Conservation (phyloP, 2,797 vertebrate species). For the Tauraco hartlaubi region DNA sequence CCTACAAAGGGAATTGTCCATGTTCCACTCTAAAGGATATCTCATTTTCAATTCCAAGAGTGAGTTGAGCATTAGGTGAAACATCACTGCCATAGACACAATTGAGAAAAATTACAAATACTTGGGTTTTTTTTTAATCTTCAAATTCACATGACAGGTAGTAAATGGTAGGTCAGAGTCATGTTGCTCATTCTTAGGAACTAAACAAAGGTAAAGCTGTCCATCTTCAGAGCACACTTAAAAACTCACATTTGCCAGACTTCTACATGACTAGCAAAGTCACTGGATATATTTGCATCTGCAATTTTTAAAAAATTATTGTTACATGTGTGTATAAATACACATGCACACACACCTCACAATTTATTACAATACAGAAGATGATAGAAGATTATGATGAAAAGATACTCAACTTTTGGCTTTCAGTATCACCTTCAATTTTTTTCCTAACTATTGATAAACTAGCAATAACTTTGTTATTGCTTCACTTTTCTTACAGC, state of each 20-base stretch:
- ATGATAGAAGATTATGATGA: not conserved
- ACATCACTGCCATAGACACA: not conserved
- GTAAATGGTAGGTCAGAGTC: not conserved
- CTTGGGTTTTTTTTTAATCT: not conserved
- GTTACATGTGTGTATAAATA: not conserved
- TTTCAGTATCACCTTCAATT: not conserved
- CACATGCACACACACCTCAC: fast-evolving
- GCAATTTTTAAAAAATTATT: not conserved
- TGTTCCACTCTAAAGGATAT: not conserved
- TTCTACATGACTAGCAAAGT: not conserved
- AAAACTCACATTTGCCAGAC: not conserved
- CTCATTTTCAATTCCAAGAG: not conserved
- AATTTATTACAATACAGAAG: not conserved
- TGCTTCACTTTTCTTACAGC: not conserved
- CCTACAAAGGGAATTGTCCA: not conserved
- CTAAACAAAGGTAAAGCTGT: not conserved
- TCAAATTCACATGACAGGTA: not conserved
- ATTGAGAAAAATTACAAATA: not conserved
- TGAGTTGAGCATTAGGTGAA: not conserved
- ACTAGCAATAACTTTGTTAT: not conserved
- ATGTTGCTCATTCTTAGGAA: not conserved
- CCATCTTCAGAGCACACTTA: not conserved
- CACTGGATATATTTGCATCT: not conserved
- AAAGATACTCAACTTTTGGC: not conserved
- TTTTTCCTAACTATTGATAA: not conserved